Evolutionary conservation across 2,888 invertebrate genomes (phyloP).

Genomic region (Nomada ruficornis): DNA sequence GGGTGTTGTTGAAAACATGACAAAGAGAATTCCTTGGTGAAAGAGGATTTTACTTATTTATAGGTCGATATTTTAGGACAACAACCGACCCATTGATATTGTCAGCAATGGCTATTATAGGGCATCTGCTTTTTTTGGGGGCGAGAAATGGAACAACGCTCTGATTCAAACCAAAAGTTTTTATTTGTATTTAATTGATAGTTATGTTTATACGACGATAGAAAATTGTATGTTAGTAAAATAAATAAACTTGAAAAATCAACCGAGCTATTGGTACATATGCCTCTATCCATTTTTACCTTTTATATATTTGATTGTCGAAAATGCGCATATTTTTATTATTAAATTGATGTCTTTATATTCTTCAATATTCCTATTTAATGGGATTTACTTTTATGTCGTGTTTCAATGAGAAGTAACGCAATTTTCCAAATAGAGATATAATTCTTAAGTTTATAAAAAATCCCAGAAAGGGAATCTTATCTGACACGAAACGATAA

Average conservation of each 20-base stretch:
- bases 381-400: too few species aligned
- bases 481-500: slow-evolving; percentile 22
- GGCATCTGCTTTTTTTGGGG: background rate
- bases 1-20: background rate
- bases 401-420: background rate
- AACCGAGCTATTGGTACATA: background rate
- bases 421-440: background rate
- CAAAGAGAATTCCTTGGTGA: slow-evolving; percentile 22
- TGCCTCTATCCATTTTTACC: background rate
- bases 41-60: slow-evolving; percentile 37
- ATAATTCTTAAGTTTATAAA: background rate
- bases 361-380: too few species aligned
- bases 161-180: slow-evolving; percentile 68
- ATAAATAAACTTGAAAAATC: slow-evolving; percentile 51
- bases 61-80: slow-evolving; percentile 29
- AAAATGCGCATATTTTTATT: too few species aligned
- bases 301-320: too few species aligned
- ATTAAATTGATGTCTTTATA: too few species aligned
- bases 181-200: slow-evolving; percentile 75
- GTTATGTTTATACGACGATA: slow-evolving; percentile 71
- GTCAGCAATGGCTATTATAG: slow-evolving; percentile 14
- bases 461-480: background rate
- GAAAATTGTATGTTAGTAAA: slow-evolving; percentile 68
- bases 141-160: slow-evolving; percentile 25
- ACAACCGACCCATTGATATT: slow-evolving; percentile 33